Evolutionary conservation across 2,113 vertebrate species (phyloP).

Genomic region (Hepsetus odoe): DNA sequence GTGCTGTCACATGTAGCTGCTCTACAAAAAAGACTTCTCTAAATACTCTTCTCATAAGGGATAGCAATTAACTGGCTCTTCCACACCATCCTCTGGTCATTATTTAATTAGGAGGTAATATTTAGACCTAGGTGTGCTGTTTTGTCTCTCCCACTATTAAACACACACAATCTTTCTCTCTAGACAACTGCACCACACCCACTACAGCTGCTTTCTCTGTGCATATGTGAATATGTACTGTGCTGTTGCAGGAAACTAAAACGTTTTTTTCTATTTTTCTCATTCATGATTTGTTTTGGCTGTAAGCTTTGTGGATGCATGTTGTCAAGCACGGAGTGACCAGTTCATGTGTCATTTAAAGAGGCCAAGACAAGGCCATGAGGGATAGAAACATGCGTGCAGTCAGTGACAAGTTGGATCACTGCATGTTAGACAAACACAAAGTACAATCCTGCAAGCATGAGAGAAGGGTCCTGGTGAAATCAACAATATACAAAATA

Average conservation of each 20-base stretch:
- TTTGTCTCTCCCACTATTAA: background rate
- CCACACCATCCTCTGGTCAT: background rate
- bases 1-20: background rate
- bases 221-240: constrained; percentile 4
- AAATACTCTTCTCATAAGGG: background rate
- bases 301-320: constrained; percentile 11
- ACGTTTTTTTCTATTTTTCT: constrained; percentile 32
- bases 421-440: background rate
- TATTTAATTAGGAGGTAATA: too few species aligned
- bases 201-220: constrained; percentile 14
- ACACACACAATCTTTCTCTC: background rate
- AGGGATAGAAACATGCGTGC: background rate
- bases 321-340: constrained; percentile 18
- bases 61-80: background rate
- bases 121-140: background rate
- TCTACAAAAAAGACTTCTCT: background rate
- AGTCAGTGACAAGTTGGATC: background rate
- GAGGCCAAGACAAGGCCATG: background rate
- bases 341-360: constrained; percentile 13
- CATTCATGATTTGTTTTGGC: constrained; percentile 20
- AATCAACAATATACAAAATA: background rate
- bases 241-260: background rate
- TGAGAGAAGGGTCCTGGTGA: background rate
- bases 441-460: background rate
- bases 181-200: constrained; percentile 25